Base-by-base conservation (phyloP, 2,797 vertebrate species). In the Rachycentron canadum region DNA sequence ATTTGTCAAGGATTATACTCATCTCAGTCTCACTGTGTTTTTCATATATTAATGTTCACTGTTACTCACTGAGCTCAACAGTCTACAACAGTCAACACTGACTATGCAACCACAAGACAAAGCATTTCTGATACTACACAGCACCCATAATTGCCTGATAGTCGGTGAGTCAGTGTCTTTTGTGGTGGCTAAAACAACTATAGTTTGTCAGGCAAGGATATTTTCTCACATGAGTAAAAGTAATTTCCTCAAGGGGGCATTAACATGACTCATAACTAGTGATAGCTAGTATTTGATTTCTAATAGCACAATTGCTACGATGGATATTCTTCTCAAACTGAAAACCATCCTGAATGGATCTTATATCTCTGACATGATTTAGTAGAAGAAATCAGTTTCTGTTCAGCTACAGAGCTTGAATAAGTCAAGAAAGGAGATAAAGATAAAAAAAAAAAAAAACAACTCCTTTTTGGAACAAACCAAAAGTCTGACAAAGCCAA, bases 401-500 rank as follows among this genome's bases (percentile, higher is more conserved):
- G 11, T 53, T 36, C 1, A 59, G 57, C 41, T 3, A n/a, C 4
- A 23, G 16, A 26, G 40, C 28, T 40, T 38, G 23, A 36, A 53
- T 90, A 85, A 91, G 79, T 88, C 77, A 85, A 60, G 26, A 45
- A 61, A 64, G 23, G 5, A 55, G 28, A 40, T 49, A 66, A 71
- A 62, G 32, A n/a, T 26, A 53, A 55, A 66, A 63, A 41, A 14
- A n/a, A 23, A 5, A 10, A 43, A 19, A 1, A 1, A n/a, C n/a
- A n/a, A n/a, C n/a, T n/a, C n/a, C n/a, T n/a, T n/a, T 43, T 26
- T 32, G 30, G 52, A 69, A 16, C 2, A 13, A 65, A 68, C 12
- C 23, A 68, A 52, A 52, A 60, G 69, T 83, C 65, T 92, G 90
- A 92, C 76, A 3, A 88, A 91, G 78, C 11, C 63, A 60, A 81